phyloP scores from a whole-genome alignment of 2,797 vertebrate genomes.

The Peromyscus eremicus region DNA sequence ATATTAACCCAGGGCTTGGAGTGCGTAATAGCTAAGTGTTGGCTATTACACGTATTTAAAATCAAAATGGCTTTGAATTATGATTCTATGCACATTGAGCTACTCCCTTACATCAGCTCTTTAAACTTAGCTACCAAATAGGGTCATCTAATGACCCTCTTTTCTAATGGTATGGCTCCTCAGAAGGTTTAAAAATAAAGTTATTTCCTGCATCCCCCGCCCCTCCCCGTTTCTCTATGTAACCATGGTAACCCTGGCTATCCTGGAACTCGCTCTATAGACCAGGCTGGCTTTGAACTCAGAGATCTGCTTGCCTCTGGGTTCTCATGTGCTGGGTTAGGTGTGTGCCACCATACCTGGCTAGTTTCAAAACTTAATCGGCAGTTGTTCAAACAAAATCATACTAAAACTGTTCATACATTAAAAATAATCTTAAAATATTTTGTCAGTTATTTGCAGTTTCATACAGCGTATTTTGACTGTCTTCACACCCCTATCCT shows the following conservation, averaged over 20 bases:
- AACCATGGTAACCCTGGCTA: neutral
- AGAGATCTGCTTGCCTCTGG: neutral
- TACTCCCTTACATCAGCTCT: neutral
- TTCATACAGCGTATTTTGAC: neutral
- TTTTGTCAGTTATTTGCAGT: neutral
- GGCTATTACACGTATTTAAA: neutral
- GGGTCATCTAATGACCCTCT: neutral
- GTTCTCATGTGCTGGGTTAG: neutral
- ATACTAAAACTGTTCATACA: neutral
- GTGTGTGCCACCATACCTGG: neutral
- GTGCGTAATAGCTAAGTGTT: neutral
- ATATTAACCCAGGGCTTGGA: neutral
- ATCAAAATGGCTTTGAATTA: slow-evolving; percentile 25
- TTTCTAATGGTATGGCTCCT: neutral
- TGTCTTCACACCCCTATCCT: neutral
- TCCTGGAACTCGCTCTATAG: neutral
- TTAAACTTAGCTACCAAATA: neutral
- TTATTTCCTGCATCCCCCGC: neutral
- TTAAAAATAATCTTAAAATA: neutral
- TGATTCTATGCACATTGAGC: neutral
- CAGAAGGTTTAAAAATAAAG: neutral
- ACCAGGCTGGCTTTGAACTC: neutral
- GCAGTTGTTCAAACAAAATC: neutral
- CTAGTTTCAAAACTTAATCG: neutral
- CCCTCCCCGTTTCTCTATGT: neutral